Percentiles rank a stretch among this genome's conserved stretches.
Evolutionary conservation across 2,113 vertebrate species (phyloP).

Genomic region (Trachemys scripta): DNA sequence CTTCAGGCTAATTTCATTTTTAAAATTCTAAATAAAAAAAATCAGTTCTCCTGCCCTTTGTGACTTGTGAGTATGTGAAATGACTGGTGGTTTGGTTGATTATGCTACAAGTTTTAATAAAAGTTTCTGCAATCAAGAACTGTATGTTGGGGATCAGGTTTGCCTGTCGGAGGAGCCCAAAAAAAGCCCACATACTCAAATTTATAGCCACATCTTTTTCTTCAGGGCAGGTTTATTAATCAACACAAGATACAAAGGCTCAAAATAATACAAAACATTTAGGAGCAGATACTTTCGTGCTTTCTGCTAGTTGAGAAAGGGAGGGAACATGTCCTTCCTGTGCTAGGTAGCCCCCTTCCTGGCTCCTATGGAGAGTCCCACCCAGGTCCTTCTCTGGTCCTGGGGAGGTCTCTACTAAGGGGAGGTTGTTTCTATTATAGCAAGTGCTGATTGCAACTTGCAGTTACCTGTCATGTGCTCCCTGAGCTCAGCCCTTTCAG

Average conservation of each 20-base stretch:
- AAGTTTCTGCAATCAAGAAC: not conserved
- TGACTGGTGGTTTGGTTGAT: not conserved
- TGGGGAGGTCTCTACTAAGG: not conserved
- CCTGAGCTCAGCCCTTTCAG: not conserved
- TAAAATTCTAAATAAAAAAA: not conserved
- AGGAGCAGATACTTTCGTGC: not conserved
- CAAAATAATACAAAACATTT: too few relatives aligned
- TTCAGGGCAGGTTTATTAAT: not conserved
- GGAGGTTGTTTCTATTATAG: not conserved
- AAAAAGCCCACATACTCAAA: not conserved
- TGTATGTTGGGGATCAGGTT: not conserved
- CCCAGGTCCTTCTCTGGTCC: not conserved
- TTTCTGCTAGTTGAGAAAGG: not conserved
- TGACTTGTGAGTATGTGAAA: not conserved
- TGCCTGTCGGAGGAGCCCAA: not conserved
- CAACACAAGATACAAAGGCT: not conserved
- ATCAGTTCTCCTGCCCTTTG: not conserved
- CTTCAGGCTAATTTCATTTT: not conserved
- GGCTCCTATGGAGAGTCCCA: not conserved
- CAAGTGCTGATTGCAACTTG: not conserved
- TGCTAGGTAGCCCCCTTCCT: not conserved
- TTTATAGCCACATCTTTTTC: not conserved
- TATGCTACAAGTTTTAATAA: not conserved
- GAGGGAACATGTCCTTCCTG: not conserved
- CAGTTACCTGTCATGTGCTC: not conserved